These are phyloP conservation scores for Meriones psammophilus DNA, from an alignment of 2,797 vertebrate species.

Conservation along the genomic window DNA sequence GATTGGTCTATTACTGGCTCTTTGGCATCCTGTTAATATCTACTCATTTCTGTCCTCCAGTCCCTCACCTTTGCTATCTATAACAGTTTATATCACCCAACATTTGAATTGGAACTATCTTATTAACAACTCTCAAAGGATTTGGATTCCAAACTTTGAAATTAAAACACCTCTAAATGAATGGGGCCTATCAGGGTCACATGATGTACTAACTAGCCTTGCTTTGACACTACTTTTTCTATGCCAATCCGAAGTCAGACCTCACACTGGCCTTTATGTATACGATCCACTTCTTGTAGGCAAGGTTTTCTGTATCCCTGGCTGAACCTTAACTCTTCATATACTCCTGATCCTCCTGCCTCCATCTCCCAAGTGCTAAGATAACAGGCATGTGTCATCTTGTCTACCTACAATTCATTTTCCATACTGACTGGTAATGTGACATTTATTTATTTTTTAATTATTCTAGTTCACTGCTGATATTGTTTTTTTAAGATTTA, in stretches of 20 bases:
- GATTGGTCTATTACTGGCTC: background rate
- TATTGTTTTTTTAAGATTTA: too few relatives aligned
- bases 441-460: too few relatives aligned
- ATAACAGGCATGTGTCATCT: background rate
- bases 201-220: background rate
- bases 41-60: slow-evolving; percentile 23
- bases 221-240: background rate
- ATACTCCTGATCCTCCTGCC: background rate
- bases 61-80: slow-evolving; percentile 28
- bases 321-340: background rate
- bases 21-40: slow-evolving; percentile 28
- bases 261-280: slow-evolving; percentile 6
- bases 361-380: background rate
- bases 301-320: background rate
- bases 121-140: slow-evolving; percentile 59
- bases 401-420: slow-evolving; percentile 41
- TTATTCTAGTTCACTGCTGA: too few relatives aligned
- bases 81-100: background rate
- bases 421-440: slow-evolving; percentile 39
- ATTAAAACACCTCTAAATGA: slow-evolving; percentile 62
- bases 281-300: slow-evolving; percentile 46
- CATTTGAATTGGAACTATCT: background rate
- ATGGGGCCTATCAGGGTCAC: background rate
- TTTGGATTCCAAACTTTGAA: slow-evolving; percentile 55
- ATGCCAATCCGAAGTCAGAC: slow-evolving; percentile 6